Base-by-base conservation (phyloP, 2,888 invertebrate species). In the Ophioninae sp. region DNA sequence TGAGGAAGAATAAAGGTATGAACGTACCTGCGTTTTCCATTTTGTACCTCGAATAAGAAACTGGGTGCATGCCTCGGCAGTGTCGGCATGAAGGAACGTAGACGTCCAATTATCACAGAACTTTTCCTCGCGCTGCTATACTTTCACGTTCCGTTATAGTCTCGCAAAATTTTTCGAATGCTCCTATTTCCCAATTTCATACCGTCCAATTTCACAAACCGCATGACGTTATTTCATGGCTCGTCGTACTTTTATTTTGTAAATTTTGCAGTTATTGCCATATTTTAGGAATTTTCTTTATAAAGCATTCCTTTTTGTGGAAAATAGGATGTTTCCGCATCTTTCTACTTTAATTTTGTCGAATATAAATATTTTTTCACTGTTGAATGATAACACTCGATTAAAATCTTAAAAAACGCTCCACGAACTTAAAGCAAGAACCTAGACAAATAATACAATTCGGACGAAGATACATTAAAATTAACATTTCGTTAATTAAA, bases 21-120 rank as follows among this genome's bases (percentile, higher is more conserved):
- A 57, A 83, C 83, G n/a, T 83, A 83, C 83, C 83, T 56, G 17
- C 7, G 61, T 39, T 17, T 68, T 72, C 79, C 83, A 83, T 83
- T 23, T 72, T 59, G 44, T 68, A 30, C 67, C 17, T 17, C 20
- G 20, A 62, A 23, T 30, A 76, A 50, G 37, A 44, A 50, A 61
- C 39, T 61, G 2, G 56, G 50, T 23, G 10, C 39, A 13, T 7
- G 39, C 8, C 17, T 57, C 20, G 21, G 0, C 21, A 20, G 21
- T 57, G 0, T 13, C 39, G 23, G 17, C 10, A 57, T 44, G 37
- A 44, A 64, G 8, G 20, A 59, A 30, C 37, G n/a, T 6, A 7
- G 50, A 20, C 61, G 5, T 76, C 41, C 59, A n/a, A 44, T 76
- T 56, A 56, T 56, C 61, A 23, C 7, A 7, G 56, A 41, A 10